phyloP scores from a whole-genome alignment of 2,888 invertebrate genomes.

The Lottia scabra region DNA sequence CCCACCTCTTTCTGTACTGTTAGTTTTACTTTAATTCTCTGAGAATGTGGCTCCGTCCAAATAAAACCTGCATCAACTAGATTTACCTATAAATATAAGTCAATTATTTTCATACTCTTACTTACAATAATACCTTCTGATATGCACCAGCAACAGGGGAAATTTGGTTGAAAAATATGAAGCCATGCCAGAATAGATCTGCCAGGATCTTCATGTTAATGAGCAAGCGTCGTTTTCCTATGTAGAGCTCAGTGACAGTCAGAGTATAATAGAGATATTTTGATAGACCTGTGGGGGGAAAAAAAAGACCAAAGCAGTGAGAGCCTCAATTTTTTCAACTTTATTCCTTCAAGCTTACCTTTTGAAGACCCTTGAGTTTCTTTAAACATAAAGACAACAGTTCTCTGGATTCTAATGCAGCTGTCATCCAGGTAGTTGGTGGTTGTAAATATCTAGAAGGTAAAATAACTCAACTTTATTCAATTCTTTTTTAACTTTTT shows the following conservation, averaged over 20 bases:
- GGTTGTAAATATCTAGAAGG: conserved; percentile 87
- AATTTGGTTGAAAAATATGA: no score
- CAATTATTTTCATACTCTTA: background rate
- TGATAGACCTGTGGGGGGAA: no score
- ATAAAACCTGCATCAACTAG: conserved; percentile 96
- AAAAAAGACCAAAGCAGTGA: no score
- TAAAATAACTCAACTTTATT: background rate
- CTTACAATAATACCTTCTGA: no score
- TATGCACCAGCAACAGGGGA: no score
- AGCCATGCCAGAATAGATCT: no score
- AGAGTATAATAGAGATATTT: no score
- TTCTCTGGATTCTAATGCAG: conserved; percentile 89
- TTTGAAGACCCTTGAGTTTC: conserved; percentile 87
- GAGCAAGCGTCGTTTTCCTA: no score
- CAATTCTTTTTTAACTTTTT: no score
- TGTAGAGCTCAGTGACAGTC: no score
- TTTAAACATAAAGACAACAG: conserved; percentile 88
- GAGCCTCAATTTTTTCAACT: no score
- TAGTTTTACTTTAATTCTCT: conserved; percentile 89
- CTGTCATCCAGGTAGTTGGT: conserved; percentile 66
- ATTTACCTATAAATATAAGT: conserved; percentile 76
- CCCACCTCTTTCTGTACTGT: conserved; percentile 91
- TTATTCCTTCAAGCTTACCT: conserved; percentile 48
- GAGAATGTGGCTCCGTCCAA: conserved; percentile 99
- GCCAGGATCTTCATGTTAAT: no score